Evolutionary conservation across 2,888 invertebrate species (phyloP).

Genomic region (Drosophila borborema): DNA sequence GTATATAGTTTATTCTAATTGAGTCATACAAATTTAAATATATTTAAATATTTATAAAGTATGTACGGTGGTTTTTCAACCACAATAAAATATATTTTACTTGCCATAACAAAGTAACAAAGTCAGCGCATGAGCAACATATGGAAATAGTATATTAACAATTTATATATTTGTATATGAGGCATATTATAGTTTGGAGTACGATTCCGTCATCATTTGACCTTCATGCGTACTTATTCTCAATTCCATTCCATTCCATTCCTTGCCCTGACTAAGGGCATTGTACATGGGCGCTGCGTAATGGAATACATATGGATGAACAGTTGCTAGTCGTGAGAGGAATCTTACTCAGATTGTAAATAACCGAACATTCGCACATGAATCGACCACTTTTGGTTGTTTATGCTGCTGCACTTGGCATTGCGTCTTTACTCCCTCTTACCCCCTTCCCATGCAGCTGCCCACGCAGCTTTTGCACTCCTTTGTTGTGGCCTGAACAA

Average conservation of each 20-base stretch:
- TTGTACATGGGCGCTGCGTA: neutral
- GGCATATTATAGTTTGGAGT: neutral
- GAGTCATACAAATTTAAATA: neutral
- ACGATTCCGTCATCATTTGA: conserved; percentile 23
- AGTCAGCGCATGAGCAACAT: conserved; percentile 7
- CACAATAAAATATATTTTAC: neutral
- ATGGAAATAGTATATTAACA: neutral
- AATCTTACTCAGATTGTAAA: conserved; percentile 8
- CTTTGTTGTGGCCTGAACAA: conserved; percentile 49
- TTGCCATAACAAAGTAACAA: neutral
- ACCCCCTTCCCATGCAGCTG: neutral
- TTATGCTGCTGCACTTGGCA: conserved; percentile 42
- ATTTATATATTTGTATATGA: neutral
- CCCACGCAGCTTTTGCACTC: conserved; percentile 35
- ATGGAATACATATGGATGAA: conserved; percentile 3
- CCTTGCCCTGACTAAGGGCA: conserved; percentile 12
- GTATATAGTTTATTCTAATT: neutral
- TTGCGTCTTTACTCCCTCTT: conserved; percentile 19
- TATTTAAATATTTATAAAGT: neutral
- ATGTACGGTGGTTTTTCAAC: neutral
- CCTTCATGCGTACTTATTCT: conserved; percentile 27
- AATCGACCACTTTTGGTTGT: conserved; percentile 30
- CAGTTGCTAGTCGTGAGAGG: conserved; percentile 2
- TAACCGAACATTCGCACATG: conserved; percentile 17
- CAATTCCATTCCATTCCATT: conserved; percentile 11